phyloP scores from a whole-genome alignment of 2,113 vertebrate genomes.

The Chionis minor region DNA sequence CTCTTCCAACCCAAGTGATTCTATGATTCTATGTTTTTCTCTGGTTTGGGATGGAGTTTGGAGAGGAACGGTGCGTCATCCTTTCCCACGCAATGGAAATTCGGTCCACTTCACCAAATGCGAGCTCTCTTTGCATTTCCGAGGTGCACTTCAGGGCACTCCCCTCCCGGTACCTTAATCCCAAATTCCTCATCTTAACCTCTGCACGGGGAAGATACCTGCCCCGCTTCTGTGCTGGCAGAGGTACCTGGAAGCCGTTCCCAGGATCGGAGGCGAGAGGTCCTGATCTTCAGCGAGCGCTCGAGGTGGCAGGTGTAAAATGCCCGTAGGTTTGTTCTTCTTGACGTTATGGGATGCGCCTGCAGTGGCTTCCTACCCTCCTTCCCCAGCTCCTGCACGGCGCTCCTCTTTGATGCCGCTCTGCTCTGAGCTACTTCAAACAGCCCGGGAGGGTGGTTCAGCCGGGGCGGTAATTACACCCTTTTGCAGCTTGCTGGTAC shows the following conservation, averaged over 20 bases:
- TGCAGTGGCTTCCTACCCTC: background rate
- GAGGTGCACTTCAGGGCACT: background rate
- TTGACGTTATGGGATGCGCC: background rate
- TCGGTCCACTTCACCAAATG: background rate
- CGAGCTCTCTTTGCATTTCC: background rate
- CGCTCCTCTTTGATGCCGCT: conserved; percentile 41
- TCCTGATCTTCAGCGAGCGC: background rate
- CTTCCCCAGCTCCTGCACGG: background rate
- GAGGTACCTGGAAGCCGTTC: background rate
- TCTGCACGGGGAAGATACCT: background rate
- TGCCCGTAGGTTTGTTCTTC: background rate
- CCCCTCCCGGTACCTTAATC: background rate
- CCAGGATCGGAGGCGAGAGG: background rate
- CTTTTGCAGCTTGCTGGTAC: conserved; percentile 14
- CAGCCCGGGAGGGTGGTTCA: conserved; percentile 34
- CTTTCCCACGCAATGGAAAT: background rate
- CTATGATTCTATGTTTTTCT: background rate
- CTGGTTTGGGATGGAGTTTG: background rate
- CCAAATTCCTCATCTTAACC: background rate
- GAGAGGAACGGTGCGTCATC: background rate
- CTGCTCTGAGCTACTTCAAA: conserved; percentile 60
- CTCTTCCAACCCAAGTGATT: too few species aligned
- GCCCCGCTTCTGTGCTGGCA: background rate
- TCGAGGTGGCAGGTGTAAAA: background rate
- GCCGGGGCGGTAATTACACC: conserved; percentile 51